phyloP scores from a whole-genome alignment of 2,888 invertebrate genomes.

The Chrysina gloriosa region DNA sequence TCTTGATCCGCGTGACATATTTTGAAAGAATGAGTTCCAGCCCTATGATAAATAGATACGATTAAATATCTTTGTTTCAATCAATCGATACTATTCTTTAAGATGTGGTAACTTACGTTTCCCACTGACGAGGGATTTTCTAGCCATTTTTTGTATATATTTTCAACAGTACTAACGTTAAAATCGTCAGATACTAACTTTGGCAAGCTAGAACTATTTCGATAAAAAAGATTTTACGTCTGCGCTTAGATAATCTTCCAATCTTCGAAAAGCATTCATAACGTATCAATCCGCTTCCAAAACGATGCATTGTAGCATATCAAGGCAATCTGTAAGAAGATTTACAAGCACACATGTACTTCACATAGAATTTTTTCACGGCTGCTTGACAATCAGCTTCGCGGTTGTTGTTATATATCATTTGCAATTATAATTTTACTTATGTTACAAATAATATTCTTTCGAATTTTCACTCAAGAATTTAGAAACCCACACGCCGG shows the following conservation, averaged over 20 bases:
- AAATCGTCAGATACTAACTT: not conserved
- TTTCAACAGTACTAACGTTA: not conserved
- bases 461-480: not conserved
- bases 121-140: constrained; percentile 21
- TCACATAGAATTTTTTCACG: not conserved
- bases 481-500: not conserved
- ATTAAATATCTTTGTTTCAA: not conserved
- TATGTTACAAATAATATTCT: not conserved
- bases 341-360: not conserved
- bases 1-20: constrained; percentile 4
- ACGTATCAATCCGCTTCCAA: not conserved
- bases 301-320: not conserved
- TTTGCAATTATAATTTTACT: no score
- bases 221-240: not conserved
- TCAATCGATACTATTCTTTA: not conserved
- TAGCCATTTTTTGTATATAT: constrained; percentile 19
- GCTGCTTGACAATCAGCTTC: no score
- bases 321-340: not conserved
- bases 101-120: not conserved
- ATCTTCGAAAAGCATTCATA: not conserved
- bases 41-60: constrained; percentile 3
- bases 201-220: constrained; percentile 15
- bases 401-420: no score
- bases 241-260: not conserved
- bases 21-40: constrained; percentile 21